A percentile compares a stretch with the other conserved stretches of the same genome.
These are phyloP conservation scores for Cyrtonyx montezumae DNA, from an alignment of 2,113 vertebrate species.

Conservation along the genomic window DNA sequence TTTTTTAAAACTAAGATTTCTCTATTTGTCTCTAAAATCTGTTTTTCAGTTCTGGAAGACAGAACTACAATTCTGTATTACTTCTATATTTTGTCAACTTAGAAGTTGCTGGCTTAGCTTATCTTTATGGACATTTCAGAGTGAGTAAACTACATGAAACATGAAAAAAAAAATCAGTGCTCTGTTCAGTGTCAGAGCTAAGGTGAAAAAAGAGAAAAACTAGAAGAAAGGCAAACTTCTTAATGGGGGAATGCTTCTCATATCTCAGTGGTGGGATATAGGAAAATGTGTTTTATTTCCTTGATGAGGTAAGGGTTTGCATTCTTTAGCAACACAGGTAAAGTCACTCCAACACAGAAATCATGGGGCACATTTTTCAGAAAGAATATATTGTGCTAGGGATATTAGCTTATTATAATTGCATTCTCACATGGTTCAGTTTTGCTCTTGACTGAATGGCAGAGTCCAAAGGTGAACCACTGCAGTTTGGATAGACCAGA, in stretches of 20 bases:
- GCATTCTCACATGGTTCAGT: not conserved
- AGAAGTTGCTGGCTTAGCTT: not conserved
- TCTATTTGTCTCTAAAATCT: constrained; percentile 42
- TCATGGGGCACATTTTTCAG: not conserved
- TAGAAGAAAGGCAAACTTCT: not conserved
- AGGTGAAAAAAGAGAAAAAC: not conserved
- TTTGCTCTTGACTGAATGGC: not conserved
- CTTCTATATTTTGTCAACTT: not conserved
- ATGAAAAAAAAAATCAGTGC: not conserved
- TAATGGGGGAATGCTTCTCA: not conserved
- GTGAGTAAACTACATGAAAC: not conserved
- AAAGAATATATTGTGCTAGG: not conserved
- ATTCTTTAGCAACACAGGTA: not conserved
- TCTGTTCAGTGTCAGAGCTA: not conserved
- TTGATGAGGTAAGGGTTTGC: not conserved
- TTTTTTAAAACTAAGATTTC: constrained; percentile 35
- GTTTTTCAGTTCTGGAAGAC: constrained; percentile 16
- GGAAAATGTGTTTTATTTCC: not conserved
- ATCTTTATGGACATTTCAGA: not conserved
- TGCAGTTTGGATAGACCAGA: accelerated
- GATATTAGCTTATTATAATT: not conserved
- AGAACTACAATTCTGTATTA: constrained; percentile 5
- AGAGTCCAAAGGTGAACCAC: not conserved
- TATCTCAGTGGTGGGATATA: not conserved
- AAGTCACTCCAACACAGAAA: not conserved